Evolutionary conservation across 1,140 invertebrate species (phyloP), one percentile per base, ranked within the genome.

Genomic region (Drosophila leontia): DNA sequence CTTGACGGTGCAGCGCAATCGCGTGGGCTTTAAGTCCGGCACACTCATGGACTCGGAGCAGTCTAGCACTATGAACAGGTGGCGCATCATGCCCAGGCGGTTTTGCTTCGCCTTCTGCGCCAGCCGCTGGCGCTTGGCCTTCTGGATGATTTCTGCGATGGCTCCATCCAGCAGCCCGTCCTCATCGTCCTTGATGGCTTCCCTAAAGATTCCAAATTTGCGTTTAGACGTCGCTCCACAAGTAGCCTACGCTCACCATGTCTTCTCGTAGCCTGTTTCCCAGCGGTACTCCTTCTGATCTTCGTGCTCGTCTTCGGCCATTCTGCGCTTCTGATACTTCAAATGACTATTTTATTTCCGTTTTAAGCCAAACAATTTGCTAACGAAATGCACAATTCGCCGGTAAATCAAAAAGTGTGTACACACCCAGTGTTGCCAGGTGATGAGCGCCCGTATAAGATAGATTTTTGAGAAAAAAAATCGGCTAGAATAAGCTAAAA

Each of bases 241-340:
- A 17, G 7, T n/a, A 9, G 2, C 8, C 29, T n/a, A 9, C 11
- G 1, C 41, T 94, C 94, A 97, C 98, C 98, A 98, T 91, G 97
- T 98, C 93, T 98, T 98, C 93, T 99, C 98, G 94, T 99, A 99
- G 85, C 98, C 98, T 45, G 97, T 98, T 93, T 99, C 98, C 98
- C 98, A 99, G 26, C 98, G 95, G 92, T 99, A 99, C 91, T 98
- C 98, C 90, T 98, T 98, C 45, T 95, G 95, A 91, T 98, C 97
- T 45, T 97, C 97, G 57, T 98, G 96, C 55, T 97, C 96, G 59
- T 94, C 95, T 94, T 96, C 96, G 19, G 84, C 91, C 91, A 92
- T 71, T 26, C 1, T 34, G n/a, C 35, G 29, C 17, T 44, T 44
- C 15, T 51, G 13, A 32, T 37, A 12, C 11, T 29, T n/a, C 3